These are phyloP conservation scores for Ichneumoninae sp. DNA, from an alignment of 2,888 invertebrate genomes.

Conservation along the genomic window DNA sequence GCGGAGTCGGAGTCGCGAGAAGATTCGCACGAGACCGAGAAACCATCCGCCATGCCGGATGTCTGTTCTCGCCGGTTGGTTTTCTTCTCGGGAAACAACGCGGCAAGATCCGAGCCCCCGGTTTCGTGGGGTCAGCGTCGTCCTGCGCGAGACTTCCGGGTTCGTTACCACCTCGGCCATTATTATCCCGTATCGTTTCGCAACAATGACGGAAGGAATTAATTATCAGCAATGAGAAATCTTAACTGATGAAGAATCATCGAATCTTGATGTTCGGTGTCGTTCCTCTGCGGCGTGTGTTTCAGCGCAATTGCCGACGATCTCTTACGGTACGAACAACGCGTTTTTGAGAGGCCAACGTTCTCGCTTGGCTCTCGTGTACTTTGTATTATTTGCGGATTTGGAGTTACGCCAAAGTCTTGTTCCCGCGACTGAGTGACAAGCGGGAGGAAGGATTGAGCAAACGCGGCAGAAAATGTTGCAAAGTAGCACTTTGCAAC, in stretches of 20 bases:
- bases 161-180: constrained; percentile 44
- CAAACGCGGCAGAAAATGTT: neutral
- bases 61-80: constrained; percentile 56
- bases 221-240: constrained; percentile 58
- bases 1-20: constrained; percentile 27
- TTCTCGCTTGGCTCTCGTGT: constrained; percentile 26
- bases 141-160: constrained; percentile 54
- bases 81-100: constrained; percentile 42
- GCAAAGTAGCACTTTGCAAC: neutral
- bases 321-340: constrained; percentile 2
- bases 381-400: constrained; percentile 12
- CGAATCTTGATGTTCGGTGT: constrained; percentile 6
- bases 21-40: constrained; percentile 53
- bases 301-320: neutral
- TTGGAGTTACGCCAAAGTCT: constrained; percentile 39
- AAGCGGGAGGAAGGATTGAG: neutral
- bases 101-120: constrained; percentile 29
- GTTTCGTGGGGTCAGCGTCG: constrained; percentile 38
- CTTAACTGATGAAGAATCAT: constrained; percentile 43
- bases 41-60: constrained; percentile 54
- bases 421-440: constrained; percentile 13
- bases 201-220: constrained; percentile 60
- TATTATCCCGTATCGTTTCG: constrained; percentile 50
- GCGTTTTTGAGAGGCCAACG: constrained; percentile 21
- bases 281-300: neutral